phyloP scores from a whole-genome alignment of 2,113 vertebrate genomes.

The Centropus bengalensis region DNA sequence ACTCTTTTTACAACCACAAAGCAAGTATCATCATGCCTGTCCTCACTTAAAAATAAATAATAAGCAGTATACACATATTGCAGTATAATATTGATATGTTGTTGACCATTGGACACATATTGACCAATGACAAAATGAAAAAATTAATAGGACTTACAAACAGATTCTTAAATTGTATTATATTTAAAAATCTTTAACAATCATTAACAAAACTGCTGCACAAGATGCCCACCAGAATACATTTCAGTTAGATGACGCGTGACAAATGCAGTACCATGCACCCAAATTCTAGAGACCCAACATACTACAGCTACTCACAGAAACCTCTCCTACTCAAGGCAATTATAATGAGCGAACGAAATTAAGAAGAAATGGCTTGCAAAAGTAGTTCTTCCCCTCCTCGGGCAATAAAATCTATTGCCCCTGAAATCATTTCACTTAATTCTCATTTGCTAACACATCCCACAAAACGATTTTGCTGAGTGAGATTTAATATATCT shows the following conservation, averaged over 20 bases:
- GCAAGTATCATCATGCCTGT: neutral
- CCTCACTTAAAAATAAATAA: neutral
- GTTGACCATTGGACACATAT: no score
- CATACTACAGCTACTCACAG: slow-evolving; percentile 57
- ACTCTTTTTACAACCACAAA: neutral
- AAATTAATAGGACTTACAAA: neutral
- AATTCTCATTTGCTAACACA: slow-evolving; percentile 78
- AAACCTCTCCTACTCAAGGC: slow-evolving; percentile 81
- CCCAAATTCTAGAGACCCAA: neutral
- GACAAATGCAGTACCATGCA: slow-evolving; percentile 4
- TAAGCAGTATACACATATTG: neutral
- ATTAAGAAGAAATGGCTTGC: slow-evolving; percentile 86
- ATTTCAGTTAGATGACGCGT: slow-evolving; percentile 30
- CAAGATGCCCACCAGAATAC: neutral
- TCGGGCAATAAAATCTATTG: slow-evolving; percentile 85
- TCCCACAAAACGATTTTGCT: slow-evolving; percentile 73
- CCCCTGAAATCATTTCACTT: slow-evolving; percentile 83
- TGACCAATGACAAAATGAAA: neutral
- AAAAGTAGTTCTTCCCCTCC: slow-evolving; percentile 75
- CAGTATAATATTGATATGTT: no score
- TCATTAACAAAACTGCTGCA: neutral
- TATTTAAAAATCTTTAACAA: neutral
- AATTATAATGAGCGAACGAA: slow-evolving; percentile 88
- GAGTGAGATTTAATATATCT: slow-evolving; percentile 87
- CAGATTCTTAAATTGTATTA: neutral